Evolutionary conservation across 1,140 invertebrate genomes (phyloP).

Genomic region (Catajapyx aquilonaris): DNA sequence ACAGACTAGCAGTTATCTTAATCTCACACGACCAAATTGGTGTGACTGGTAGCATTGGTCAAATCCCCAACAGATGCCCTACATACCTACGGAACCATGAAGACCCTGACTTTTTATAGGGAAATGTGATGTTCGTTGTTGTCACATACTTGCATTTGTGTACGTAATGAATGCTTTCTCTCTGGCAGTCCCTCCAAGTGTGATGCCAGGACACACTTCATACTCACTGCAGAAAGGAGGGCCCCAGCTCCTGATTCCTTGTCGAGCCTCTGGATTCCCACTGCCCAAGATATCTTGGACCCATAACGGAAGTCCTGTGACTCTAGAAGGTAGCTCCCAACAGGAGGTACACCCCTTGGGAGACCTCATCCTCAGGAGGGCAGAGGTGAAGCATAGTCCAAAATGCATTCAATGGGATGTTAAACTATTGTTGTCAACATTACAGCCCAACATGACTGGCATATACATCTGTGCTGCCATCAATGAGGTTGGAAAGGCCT

Average conservation of each 20-base stretch:
- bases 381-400: neutral
- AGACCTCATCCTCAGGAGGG: neutral
- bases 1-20: no score
- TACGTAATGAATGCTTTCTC: no score
- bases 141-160: no score
- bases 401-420: neutral
- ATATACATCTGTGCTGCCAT: neutral
- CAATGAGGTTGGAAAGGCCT: neutral
- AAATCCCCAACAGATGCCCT: no score
- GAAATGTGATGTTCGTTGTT: no score
- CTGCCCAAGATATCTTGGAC: neutral
- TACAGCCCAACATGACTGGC: neutral
- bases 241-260: neutral
- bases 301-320: neutral
- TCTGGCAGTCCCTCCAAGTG: neutral
- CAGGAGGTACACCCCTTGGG: neutral
- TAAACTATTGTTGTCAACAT: no score
- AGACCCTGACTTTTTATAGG: no score
- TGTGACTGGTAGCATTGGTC: no score
- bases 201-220: neutral
- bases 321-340: neutral
- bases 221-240: neutral
- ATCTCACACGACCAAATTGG: no score
- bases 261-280: neutral
- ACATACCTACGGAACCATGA: no score